These are phyloP conservation scores for Menidia menidia DNA, from an alignment of 2,797 vertebrate species.

Conservation along the genomic window DNA sequence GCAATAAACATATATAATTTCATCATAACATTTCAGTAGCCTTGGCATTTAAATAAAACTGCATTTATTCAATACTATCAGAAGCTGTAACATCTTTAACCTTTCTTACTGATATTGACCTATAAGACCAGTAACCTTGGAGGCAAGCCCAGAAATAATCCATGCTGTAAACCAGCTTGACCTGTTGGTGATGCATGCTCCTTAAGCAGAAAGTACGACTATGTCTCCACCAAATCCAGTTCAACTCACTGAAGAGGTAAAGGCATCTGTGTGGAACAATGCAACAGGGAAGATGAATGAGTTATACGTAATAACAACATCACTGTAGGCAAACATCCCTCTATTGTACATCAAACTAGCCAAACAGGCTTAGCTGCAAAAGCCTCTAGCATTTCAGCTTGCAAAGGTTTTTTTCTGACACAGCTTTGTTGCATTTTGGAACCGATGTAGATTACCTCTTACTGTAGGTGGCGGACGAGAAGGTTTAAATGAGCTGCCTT, in stretches of 20 bases:
- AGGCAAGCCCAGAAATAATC: constrained; percentile 6
- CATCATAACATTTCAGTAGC: background rate
- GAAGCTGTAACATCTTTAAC: no score
- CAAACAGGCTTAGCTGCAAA: background rate
- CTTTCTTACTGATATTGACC: no score
- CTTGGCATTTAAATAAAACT: background rate
- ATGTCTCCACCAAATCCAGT: constrained; percentile 27
- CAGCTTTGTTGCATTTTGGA: background rate
- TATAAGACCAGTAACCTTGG: background rate
- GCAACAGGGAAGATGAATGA: background rate
- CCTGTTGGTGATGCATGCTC: background rate
- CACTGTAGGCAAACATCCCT: background rate
- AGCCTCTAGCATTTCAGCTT: background rate
- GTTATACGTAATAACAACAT: no score
- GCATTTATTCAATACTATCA: no score
- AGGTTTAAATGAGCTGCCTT: constrained; percentile 78
- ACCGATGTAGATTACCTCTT: constrained; percentile 56
- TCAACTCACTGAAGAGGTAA: constrained; percentile 42
- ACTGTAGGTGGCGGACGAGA: constrained; percentile 71
- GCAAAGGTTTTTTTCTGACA: background rate
- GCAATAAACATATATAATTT: background rate
- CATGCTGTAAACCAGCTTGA: background rate
- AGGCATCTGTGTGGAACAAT: constrained; percentile 32
- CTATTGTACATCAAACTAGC: background rate
- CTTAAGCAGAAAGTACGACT: no score